Percentiles rank a stretch among this genome's conserved stretches.
Conservation (phyloP, 2,797 vertebrate species). For the Phoebastria nigripes region DNA sequence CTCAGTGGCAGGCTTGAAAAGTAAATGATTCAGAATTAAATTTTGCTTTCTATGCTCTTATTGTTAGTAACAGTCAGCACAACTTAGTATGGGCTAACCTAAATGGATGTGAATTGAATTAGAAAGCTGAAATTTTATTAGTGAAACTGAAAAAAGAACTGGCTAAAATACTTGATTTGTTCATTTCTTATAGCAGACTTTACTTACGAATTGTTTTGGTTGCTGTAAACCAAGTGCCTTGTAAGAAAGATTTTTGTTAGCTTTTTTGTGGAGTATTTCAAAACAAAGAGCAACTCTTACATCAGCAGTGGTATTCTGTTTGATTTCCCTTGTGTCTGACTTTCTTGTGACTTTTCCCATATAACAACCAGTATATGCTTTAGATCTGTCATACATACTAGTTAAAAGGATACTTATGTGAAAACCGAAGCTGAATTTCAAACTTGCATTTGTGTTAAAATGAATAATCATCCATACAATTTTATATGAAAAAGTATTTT, state of each 20-base stretch:
- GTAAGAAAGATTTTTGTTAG: slow-evolving; percentile 35
- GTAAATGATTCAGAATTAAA: slow-evolving; percentile 60
- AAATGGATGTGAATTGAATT: slow-evolving; percentile 65
- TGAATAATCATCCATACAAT: neutral
- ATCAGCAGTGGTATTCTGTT: neutral
- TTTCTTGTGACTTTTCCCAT: neutral
- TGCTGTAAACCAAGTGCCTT: slow-evolving; percentile 29
- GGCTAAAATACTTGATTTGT: slow-evolving; percentile 37
- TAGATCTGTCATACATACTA: neutral
- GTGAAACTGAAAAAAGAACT: slow-evolving; percentile 42
- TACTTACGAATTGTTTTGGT: slow-evolving; percentile 34
- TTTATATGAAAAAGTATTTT: neutral
- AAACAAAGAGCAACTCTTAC: slow-evolving; percentile 32
- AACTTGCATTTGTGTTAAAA: neutral
- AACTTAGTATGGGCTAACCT: slow-evolving; percentile 17
- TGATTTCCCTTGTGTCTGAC: neutral
- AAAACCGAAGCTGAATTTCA: neutral
- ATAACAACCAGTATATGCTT: neutral
- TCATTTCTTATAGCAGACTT: slow-evolving; percentile 45
- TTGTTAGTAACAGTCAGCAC: slow-evolving; percentile 31
- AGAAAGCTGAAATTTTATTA: slow-evolving; percentile 70
- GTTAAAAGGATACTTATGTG: neutral
- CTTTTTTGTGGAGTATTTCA: slow-evolving; percentile 34
- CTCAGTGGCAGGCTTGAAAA: slow-evolving; percentile 37
- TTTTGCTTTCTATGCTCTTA: slow-evolving; percentile 53